phyloP scores from a whole-genome alignment of 2,113 vertebrate species.

The human (Homo sapiens) region DNA sequence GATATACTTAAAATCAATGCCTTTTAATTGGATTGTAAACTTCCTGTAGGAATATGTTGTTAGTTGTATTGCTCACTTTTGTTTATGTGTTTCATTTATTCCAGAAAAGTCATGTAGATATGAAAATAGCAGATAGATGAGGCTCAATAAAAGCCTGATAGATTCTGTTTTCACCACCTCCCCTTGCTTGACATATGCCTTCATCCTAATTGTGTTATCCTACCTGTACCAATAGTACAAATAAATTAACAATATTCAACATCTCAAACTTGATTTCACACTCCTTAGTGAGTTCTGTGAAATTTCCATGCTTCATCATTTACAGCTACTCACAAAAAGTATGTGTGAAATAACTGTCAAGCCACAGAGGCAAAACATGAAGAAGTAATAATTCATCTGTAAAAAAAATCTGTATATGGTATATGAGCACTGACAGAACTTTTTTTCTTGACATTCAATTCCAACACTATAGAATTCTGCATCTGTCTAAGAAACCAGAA shows the following conservation, averaged over 20 bases:
- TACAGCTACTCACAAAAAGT: not conserved
- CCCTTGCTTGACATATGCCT: not conserved
- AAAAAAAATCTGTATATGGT: not conserved
- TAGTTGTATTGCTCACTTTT: not conserved
- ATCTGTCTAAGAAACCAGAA: slow-evolving; percentile 54
- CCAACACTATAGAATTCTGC: slow-evolving; percentile 45
- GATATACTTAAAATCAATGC: not conserved
- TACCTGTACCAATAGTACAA: not conserved
- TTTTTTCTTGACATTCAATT: slow-evolving; percentile 3
- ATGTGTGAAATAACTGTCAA: slow-evolving; percentile 67
- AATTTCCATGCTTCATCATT: slow-evolving; percentile 43
- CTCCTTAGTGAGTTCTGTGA: slow-evolving; percentile 16
- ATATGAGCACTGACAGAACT: not conserved
- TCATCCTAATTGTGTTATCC: not conserved
- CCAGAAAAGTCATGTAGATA: not conserved
- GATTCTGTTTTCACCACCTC: not conserved
- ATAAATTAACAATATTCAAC: slow-evolving; percentile 32
- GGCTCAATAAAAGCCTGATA: not conserved
- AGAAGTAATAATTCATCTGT: slow-evolving; percentile 51
- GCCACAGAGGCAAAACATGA: slow-evolving; percentile 11
- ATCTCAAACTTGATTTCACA: slow-evolving; percentile 46
- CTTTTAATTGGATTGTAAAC: not conserved
- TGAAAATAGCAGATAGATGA: not conserved
- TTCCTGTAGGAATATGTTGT: not conserved
- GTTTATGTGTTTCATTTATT: not conserved